phyloP scores from a whole-genome alignment of 2,797 vertebrate species.

The Acridotheres tristis region DNA sequence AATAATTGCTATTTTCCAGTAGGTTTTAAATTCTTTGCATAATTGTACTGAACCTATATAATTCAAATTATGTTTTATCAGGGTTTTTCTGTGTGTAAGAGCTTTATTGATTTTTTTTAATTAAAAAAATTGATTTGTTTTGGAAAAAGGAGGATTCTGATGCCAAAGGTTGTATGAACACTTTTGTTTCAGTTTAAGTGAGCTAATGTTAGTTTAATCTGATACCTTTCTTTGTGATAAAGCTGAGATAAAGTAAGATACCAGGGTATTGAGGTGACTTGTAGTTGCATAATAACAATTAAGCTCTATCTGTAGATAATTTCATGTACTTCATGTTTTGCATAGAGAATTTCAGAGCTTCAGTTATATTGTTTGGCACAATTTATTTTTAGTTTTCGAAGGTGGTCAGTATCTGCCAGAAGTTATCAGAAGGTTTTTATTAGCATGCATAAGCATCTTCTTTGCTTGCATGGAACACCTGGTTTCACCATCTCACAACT shows the following conservation, averaged over 20 bases:
- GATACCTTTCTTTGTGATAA: background rate
- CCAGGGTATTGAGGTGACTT: background rate
- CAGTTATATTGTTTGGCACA: background rate
- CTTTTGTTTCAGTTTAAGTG: background rate
- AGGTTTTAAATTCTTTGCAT: background rate
- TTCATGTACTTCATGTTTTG: background rate
- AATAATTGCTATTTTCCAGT: background rate
- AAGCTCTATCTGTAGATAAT: background rate
- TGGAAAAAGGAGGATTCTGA: background rate
- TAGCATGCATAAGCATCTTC: background rate
- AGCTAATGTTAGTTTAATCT: background rate
- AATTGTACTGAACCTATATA: background rate
- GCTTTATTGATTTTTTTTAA: background rate
- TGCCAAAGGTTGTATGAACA: background rate
- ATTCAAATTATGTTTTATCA: background rate
- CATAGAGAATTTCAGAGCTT: background rate
- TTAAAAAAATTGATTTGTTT: fast-evolving
- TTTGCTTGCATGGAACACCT: background rate
- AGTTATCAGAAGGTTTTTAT: background rate
- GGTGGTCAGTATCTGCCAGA: background rate
- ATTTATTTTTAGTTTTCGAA: background rate
- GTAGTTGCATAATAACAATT: background rate
- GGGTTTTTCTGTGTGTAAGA: background rate
- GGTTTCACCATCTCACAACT: background rate
- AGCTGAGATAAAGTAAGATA: background rate